Conservation (phyloP, 1,140 invertebrate species). For the Heterodera carotae region DNA sequence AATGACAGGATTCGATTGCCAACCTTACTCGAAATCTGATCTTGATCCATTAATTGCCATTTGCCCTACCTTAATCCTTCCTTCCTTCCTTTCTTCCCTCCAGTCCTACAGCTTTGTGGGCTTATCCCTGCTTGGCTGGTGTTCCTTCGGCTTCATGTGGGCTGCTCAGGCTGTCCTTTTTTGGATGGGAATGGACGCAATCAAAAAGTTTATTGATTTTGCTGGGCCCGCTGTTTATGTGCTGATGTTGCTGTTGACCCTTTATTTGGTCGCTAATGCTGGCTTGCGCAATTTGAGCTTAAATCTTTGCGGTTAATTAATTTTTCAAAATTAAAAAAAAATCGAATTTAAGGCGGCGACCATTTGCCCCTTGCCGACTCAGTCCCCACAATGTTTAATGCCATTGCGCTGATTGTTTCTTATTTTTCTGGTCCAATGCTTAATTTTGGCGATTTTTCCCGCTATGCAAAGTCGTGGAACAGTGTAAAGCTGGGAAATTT, state of each 20-base stretch:
- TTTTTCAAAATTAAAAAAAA: background rate
- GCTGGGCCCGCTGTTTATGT: background rate
- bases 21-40: no score
- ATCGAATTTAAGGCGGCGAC: background rate
- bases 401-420: constrained; percentile 13
- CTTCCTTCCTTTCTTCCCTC: background rate
- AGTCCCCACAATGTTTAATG: constrained; percentile 3
- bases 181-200: constrained; percentile 11
- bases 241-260: background rate
- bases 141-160: background rate
- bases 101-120: constrained; percentile 1
- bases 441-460: constrained; percentile 26
- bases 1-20: no score
- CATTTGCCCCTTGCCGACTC: constrained; percentile 3
- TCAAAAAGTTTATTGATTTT: background rate
- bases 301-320: background rate
- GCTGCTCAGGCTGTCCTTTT: background rate
- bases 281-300: constrained; percentile 1
- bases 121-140: background rate
- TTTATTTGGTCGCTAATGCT: constrained; percentile 3
- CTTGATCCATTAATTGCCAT: no score
- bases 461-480: constrained; percentile 20
- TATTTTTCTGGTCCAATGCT: constrained; percentile 25
- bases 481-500: constrained; percentile 12
- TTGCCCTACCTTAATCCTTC: background rate